Base-by-base conservation (phyloP, 2,113 vertebrate species). In the Laticauda laticaudata region DNA sequence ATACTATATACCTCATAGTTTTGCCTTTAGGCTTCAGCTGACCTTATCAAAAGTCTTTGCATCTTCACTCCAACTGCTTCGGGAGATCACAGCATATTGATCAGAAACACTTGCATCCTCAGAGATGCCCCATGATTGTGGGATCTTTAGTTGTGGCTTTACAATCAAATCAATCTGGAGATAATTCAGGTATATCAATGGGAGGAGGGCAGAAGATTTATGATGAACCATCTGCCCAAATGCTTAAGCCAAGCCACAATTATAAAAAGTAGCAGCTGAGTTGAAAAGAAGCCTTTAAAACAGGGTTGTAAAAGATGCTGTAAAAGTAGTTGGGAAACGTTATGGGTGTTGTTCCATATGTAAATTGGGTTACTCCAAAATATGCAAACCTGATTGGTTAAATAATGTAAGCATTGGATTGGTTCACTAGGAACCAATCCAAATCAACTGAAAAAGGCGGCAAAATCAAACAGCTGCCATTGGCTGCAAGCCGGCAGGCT, bases 11-110 rank as follows among this genome's bases (percentile, higher is more conserved):
- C 88, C 95, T 91, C 95, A 94, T 94, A 64, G 91, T 95, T 92
- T 48, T 96, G 94, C 94, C 97, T 11, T 0, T 94, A 97, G 97
- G 96, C 96, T 95, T 43, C 94, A 59, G 92, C 93, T 96, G 96
- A 97, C 96, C 97, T 97, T 97, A 91, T 94, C 95, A 93, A 94
- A 94, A 95, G 61, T 95, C 91, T 94, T 95, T 21, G 43, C 94
- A 24, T 86, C 92, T 88, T 86, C 94, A 55, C 0, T 0, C 93
- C 90, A 55, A 2, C 23, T 48, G 15, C 0, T 0, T 81, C 91
- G 23, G 23, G 92, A 86, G 81, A 95, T 59, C 89, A 90, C 92
- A 94, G 93, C 95, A 95, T 88, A 92, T 88, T 0, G 94, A 94
- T 95, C 96, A 96, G 95, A 95, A 95, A 94, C 92, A 88, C 90